Base-by-base conservation (phyloP, 2,888 invertebrate species). In the Agrotis puta region DNA sequence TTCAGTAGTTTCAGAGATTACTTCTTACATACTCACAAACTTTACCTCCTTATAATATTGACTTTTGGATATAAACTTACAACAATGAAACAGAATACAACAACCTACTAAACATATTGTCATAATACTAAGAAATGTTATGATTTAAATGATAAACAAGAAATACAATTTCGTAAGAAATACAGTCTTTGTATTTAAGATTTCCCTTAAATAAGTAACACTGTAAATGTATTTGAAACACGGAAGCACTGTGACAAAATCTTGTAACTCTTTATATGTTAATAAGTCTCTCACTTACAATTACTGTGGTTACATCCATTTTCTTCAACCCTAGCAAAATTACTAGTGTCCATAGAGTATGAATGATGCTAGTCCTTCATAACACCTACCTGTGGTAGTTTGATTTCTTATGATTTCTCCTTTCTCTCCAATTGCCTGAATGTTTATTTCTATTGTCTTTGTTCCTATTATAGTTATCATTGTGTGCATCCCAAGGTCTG, bases 351-450 rank as follows among this genome's bases (percentile, higher is more conserved):
- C 14, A 14, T 24, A 22, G n/a, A 57, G 20, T 51, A 51, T 58
- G 43, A 48, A 63, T 20, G 61, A 24, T 47, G 24, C 20, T n/a
- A 14, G 6, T 33, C 9, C 14, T 24, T 27, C 20, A n/a, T 14
- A 22, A 22, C 7, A 6, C 68, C 63, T 84, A 85, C 79, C 92
- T 89, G 70, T 92, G 91, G 80, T 92, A 91, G 67, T 75, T 89
- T 16, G 88, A 86, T 81, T 91, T 91, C 74, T 91, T 92, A 71
- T 92, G 88, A 70, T 88, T 92, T 68, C 91, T 89, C 53, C 92
- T 88, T 20, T 93, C 93, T 48, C 92, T 84, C 94, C 94, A 93
- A 71, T 77, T 87, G 24, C 82, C 87, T 16, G 89, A 73, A 78
- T 86, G 85, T 69, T 88, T 90, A 61, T 83, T 88, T n/a, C 88